Evolutionary conservation across 2,888 invertebrate species (phyloP).

Genomic region (Eilema depressum): DNA sequence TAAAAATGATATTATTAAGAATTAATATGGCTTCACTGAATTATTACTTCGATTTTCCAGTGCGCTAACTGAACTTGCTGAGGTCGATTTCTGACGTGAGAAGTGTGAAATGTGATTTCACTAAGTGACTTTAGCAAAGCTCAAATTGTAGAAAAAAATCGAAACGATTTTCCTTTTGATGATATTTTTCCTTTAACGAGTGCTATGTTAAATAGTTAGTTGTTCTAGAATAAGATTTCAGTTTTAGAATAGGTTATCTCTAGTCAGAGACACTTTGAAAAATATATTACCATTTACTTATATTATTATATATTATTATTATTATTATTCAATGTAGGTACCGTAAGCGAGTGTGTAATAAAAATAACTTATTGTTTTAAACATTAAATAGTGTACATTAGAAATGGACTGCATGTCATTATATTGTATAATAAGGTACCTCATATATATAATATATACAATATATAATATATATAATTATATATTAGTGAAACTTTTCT

Average conservation of each 20-base stretch:
- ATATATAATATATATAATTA: conserved; percentile 21
- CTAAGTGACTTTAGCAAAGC: conserved; percentile 81
- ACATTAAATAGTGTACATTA: conserved; percentile 68
- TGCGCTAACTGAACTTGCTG: conserved; percentile 32
- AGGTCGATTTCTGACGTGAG: conserved; percentile 28
- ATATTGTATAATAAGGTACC: conserved; percentile 57
- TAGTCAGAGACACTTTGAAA: conserved; percentile 85
- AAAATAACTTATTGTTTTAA: conserved; percentile 80
- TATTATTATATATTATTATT: conserved; percentile 63
- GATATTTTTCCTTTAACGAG: conserved; percentile 76
- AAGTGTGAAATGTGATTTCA: conserved; percentile 83
- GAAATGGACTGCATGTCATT: conserved; percentile 74
- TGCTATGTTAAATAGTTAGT: conserved; percentile 82
- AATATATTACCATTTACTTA: conserved; percentile 84
- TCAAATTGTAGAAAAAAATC: conserved; percentile 73
- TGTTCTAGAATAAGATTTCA: conserved; percentile 72
- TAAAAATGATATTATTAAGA: background rate
- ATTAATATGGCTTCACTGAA: background rate
- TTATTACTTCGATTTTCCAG: conserved; percentile 5
- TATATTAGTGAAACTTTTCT: conserved; percentile 80
- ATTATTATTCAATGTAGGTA: conserved; percentile 76
- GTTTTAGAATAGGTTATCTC: conserved; percentile 83
- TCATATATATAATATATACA: conserved; percentile 38
- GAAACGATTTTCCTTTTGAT: conserved; percentile 60
- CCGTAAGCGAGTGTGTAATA: conserved; percentile 77